Percentiles rank a stretch among this genome's conserved stretches.
These are phyloP conservation scores for Theonella swinhoei DNA, from an alignment of 37 sponge, comb jelly and placozoan species.

Conservation along the genomic window DNA sequence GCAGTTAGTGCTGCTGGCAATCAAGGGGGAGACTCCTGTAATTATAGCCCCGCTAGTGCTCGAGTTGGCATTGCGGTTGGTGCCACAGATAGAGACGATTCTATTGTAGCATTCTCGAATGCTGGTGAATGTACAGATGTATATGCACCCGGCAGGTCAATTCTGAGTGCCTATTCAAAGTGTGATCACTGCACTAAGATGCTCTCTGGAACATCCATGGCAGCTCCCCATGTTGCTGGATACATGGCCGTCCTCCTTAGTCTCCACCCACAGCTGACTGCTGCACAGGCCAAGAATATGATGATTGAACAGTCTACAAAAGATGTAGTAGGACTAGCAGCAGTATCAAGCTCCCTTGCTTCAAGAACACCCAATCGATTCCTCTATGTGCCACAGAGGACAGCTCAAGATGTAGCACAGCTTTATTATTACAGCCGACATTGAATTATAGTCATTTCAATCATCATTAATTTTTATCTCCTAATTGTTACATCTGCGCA, in stretches of 20 bases:
- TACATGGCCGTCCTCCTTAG: slow-evolving; percentile 59
- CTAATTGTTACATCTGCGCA: too few relatives aligned
- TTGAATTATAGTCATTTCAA: background rate
- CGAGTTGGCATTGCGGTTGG: slow-evolving; percentile 55
- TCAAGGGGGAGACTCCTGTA: slow-evolving; percentile 67
- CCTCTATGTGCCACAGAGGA: slow-evolving; percentile 41
- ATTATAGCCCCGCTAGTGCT: slow-evolving; percentile 68
- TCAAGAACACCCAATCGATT: slow-evolving; percentile 61
- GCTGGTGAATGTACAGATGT: slow-evolving; percentile 68
- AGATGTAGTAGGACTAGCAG: slow-evolving; percentile 7
- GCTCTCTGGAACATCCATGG: slow-evolving; percentile 84
- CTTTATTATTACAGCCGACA: background rate
- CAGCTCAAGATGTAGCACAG: slow-evolving; percentile 3
- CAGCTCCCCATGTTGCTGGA: slow-evolving; percentile 77
- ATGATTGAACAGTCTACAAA: slow-evolving; percentile 55
- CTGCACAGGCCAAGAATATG: slow-evolving; percentile 45
- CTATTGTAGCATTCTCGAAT: slow-evolving; percentile 61
- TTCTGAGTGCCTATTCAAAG: slow-evolving; percentile 41
- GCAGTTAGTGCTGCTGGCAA: slow-evolving; percentile 76
- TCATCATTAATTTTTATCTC: background rate
- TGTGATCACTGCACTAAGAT: slow-evolving; percentile 62
- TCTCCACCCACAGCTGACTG: slow-evolving; percentile 15
- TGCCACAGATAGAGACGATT: slow-evolving; percentile 55
- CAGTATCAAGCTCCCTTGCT: background rate
- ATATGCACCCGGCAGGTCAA: slow-evolving; percentile 69